Evolutionary conservation across 2,797 vertebrate genomes (phyloP).

Genomic region (Takifugu rubripes): DNA sequence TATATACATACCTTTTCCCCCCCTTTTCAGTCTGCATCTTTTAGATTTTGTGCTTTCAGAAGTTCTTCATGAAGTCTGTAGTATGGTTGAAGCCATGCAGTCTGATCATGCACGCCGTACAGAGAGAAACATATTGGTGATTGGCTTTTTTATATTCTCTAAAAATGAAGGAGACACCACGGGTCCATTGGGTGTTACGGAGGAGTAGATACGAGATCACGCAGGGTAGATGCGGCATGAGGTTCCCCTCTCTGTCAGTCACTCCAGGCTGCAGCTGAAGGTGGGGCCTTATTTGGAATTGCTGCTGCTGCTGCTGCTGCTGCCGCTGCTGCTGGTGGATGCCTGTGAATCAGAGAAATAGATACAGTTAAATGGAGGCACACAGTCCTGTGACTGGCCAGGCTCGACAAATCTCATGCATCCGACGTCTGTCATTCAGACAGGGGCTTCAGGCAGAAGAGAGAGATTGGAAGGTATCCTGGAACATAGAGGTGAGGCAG

Average conservation of each 20-base stretch:
- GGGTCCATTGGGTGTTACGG: constrained; percentile 19
- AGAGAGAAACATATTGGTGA: constrained; percentile 31
- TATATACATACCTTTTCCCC: constrained; percentile 4
- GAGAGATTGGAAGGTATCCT: constrained; percentile 40
- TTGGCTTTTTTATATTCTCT: constrained; percentile 54
- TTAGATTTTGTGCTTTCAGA: constrained; percentile 8
- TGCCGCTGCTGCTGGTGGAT: constrained; percentile 73
- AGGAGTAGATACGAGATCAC: constrained; percentile 19
- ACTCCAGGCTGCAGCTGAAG: constrained; percentile 24
- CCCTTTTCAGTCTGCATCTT: constrained; percentile 19
- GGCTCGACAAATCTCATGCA: constrained; percentile 66
- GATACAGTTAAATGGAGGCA: constrained; percentile 11
- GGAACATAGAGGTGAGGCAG: constrained; percentile 48
- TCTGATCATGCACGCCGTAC: constrained; percentile 61
- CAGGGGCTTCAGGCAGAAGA: constrained; percentile 68
- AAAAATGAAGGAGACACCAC: constrained; percentile 19
- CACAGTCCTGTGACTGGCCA: constrained; percentile 28
- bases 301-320: constrained; percentile 67
- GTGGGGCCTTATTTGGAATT: constrained; percentile 65
- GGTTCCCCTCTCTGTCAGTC: constrained; percentile 30
- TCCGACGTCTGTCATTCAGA: constrained; percentile 59
- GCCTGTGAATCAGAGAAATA: constrained; percentile 61
- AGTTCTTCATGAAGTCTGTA: constrained; percentile 14
- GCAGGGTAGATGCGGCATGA: constrained; percentile 4
- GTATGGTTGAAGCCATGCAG: constrained; percentile 62